Percentiles rank a stretch among this genome's conserved stretches.
Evolutionary conservation across 2,113 vertebrate genomes (phyloP).

Genomic region (Rynchops niger): DNA sequence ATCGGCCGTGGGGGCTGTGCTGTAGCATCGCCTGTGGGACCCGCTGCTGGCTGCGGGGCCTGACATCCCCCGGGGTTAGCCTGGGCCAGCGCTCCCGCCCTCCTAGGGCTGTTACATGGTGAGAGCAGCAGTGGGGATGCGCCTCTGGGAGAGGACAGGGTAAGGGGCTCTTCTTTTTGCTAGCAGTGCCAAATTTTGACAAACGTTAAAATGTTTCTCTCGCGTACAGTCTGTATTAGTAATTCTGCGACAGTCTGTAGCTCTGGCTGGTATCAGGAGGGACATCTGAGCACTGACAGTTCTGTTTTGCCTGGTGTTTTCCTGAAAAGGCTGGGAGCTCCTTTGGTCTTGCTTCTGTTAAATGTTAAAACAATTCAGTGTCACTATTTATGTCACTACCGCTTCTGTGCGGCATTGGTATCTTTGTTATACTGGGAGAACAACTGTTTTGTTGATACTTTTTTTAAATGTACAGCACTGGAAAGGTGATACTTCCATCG

Average conservation of each 20-base stretch:
- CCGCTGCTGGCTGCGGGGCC: not conserved
- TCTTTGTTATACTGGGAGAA: accelerated
- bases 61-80: no score
- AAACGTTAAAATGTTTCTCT: not conserved
- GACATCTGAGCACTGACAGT: not conserved
- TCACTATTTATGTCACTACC: not conserved
- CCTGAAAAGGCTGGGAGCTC: not conserved
- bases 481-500: accelerated
- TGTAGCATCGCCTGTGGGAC: not conserved
- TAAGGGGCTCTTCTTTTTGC: not conserved
- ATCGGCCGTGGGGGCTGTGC: no score
- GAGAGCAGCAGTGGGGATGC: not conserved
- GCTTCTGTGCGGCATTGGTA: not conserved
- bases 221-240: accelerated
- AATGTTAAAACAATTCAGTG: not conserved
- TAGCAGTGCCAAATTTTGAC: not conserved
- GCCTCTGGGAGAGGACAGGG: not conserved
- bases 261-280: no score
- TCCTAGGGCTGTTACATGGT: no score
- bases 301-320: not conserved
- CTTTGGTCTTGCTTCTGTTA: not conserved
- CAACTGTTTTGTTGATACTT: not conserved
- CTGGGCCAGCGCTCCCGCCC: not conserved
- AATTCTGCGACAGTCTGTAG: not conserved
- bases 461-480: accelerated